Percentiles rank a stretch among this genome's conserved stretches.
These are phyloP conservation scores for Carterocephalus palaemon DNA, from an alignment of 2,888 invertebrate species.

Conservation along the genomic window DNA sequence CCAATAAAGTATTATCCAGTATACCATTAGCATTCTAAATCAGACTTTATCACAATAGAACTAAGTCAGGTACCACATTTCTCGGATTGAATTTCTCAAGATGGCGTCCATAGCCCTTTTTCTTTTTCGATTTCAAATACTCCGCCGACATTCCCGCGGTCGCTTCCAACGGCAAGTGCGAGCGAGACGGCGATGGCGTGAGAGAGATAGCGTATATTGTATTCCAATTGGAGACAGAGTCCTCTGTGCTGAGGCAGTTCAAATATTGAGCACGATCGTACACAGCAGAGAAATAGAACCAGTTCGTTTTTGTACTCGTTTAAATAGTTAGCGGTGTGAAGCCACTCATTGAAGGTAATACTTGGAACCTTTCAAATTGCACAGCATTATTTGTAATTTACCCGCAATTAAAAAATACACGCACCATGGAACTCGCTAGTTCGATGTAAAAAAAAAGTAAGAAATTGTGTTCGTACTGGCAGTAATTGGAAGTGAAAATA, in stretches of 20 bases:
- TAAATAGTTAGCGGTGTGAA: slow-evolving; percentile 11
- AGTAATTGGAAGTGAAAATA: too few species aligned
- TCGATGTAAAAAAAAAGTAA: too few species aligned
- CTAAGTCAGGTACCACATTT: slow-evolving; percentile 31
- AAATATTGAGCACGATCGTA: slow-evolving; percentile 6
- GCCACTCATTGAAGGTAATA: slow-evolving; percentile 10
- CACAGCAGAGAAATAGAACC: slow-evolving; percentile 3
- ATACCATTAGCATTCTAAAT: slow-evolving; percentile 24
- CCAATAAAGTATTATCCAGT: slow-evolving; percentile 23
- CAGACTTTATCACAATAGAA: slow-evolving; percentile 28
- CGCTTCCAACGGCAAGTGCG: slow-evolving; percentile 41
- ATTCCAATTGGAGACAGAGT: slow-evolving; percentile 24
- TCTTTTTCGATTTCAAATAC: slow-evolving; percentile 65
- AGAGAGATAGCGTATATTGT: slow-evolving; percentile 18
- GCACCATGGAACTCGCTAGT: not conserved
- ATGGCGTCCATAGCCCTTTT: slow-evolving; percentile 61
- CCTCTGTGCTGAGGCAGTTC: slow-evolving; percentile 14
- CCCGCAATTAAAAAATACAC: slow-evolving; percentile 8
- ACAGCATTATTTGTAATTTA: slow-evolving; percentile 19
- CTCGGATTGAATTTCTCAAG: slow-evolving; percentile 42
- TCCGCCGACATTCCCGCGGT: slow-evolving; percentile 48
- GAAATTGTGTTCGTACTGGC: too few species aligned
- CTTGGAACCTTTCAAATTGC: slow-evolving; percentile 4
- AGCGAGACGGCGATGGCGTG: slow-evolving; percentile 26
- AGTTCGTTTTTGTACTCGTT: slow-evolving; percentile 10